These are phyloP conservation scores for Labroides dimidiatus DNA, from an alignment of 2,797 vertebrate genomes.

Conservation along the genomic window DNA sequence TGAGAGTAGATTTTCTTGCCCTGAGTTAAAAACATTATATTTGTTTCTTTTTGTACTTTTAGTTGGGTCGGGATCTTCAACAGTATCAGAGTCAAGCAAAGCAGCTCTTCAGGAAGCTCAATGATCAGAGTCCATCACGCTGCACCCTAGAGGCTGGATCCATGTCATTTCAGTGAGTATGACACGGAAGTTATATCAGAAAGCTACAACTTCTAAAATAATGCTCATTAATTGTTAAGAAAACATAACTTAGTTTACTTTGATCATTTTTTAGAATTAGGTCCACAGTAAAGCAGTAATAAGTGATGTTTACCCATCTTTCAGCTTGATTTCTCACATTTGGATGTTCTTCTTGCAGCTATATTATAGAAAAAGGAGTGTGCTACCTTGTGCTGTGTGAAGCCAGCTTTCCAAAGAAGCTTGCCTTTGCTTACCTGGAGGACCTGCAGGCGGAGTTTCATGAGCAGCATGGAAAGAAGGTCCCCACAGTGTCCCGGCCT, in stretches of 20 bases:
- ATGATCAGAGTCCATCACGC: constrained; percentile 97
- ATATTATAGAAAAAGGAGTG: constrained; percentile 95
- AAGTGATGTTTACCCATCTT: background rate
- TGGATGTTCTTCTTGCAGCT: constrained; percentile 79
- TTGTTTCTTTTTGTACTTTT: background rate
- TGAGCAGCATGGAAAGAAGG: constrained; percentile 97
- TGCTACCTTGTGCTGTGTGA: constrained; percentile 97
- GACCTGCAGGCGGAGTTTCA: constrained; percentile 97
- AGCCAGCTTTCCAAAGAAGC: constrained; percentile 95
- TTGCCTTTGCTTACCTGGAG: constrained; percentile 96
- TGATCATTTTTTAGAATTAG: too few relatives aligned
- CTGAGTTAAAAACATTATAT: background rate
- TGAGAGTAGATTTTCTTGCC: background rate
- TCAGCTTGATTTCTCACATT: background rate
- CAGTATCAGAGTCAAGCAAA: constrained; percentile 99
- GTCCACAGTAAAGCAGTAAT: too few relatives aligned
- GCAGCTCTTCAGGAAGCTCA: constrained; percentile 96
- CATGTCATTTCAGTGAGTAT: constrained; percentile 97
- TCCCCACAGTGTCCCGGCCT: constrained; percentile 94
- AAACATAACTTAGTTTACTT: too few relatives aligned
- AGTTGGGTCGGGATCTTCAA: constrained; percentile 96
- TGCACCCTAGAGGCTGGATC: constrained; percentile 96
- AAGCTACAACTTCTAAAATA: background rate
- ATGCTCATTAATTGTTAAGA: too few relatives aligned
- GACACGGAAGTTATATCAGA: background rate